These are phyloP conservation scores for Agrotis segetum DNA, from an alignment of 2,888 invertebrate species.

Conservation along the genomic window DNA sequence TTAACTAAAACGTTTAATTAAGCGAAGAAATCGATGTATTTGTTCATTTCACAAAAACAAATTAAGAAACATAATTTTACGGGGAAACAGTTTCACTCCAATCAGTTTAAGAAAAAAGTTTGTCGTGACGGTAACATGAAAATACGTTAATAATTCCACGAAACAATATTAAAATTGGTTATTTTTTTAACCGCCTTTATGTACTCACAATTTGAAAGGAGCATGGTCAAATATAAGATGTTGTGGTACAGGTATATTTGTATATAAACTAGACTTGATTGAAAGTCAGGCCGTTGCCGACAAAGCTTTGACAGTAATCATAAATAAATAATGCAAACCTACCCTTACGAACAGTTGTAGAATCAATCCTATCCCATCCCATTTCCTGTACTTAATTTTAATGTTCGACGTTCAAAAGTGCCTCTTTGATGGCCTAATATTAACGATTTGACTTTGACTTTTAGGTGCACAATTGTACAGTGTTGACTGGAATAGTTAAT, in stretches of 20 bases:
- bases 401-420: no score
- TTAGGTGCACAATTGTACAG: neutral
- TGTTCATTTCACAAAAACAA: no score
- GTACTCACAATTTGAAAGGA: constrained; percentile 1
- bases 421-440: no score
- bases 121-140: neutral
- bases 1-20: neutral
- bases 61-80: neutral
- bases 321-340: neutral
- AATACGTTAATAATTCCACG: neutral
- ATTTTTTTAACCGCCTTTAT: no score
- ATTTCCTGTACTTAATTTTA: no score
- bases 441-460: no score
- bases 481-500: neutral
- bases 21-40: no score
- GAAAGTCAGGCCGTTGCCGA: constrained; percentile 6
- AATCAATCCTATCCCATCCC: no score
- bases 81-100: neutral
- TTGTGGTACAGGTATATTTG: neutral
- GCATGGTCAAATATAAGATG: neutral
- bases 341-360: no score
- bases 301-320: constrained; percentile 32
- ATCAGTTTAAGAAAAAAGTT: constrained; percentile 2
- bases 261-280: constrained; percentile 13
- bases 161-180: neutral